These are phyloP conservation scores for Acanthaster planci DNA, from an alignment of 35 echinoderm and acorn worm species.

Conservation along the genomic window DNA sequence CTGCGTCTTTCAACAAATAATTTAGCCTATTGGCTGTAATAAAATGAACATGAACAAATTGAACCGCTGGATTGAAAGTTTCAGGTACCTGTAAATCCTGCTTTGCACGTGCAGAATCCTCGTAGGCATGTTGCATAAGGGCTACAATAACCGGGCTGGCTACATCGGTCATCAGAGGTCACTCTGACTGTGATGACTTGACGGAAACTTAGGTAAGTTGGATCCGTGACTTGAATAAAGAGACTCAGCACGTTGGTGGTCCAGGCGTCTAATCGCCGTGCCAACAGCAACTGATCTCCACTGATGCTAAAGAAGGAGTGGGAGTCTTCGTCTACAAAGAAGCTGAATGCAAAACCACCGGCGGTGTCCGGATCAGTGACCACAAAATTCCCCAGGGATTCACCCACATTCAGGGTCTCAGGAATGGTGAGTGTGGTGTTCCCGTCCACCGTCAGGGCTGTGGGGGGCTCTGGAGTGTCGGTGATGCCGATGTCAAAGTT, in stretches of 20 bases:
- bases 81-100: constrained; percentile 53
- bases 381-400: constrained; percentile 12
- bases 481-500: constrained; percentile 34
- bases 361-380: constrained; percentile 26
- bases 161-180: constrained; percentile 37
- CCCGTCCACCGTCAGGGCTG: constrained; percentile 37
- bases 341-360: constrained; percentile 20
- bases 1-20: background rate
- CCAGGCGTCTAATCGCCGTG: constrained; percentile 34
- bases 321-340: background rate
- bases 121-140: constrained; percentile 40
- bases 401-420: constrained; percentile 23
- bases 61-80: background rate
- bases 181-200: constrained; percentile 36
- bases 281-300: constrained; percentile 21
- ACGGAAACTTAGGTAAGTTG: constrained; percentile 13
- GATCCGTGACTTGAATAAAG: constrained; percentile 19
- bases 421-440: constrained; percentile 17
- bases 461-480: constrained; percentile 32
- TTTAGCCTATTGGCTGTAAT: background rate
- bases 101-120: constrained; percentile 39
- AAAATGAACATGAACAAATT: background rate
- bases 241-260: constrained; percentile 7
- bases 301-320: background rate
- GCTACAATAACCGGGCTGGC: constrained; percentile 38